Evolutionary conservation across 1,140 invertebrate genomes (phyloP).

Genomic region (Uloborus diversus): DNA sequence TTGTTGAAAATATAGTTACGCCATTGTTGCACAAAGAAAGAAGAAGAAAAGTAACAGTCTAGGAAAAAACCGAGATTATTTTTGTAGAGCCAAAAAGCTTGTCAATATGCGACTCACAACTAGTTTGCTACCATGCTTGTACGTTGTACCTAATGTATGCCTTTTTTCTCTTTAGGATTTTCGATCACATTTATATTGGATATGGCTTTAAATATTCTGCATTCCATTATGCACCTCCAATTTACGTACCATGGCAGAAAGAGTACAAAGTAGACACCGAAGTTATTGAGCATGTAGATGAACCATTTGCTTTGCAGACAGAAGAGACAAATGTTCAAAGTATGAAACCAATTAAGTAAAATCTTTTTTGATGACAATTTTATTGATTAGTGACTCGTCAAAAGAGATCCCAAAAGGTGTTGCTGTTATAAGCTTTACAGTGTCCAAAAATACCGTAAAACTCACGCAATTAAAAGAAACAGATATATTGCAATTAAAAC

Average conservation of each 20-base stretch:
- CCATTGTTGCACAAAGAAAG: not conserved
- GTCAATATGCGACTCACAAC: not conserved
- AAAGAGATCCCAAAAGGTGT: too few relatives aligned
- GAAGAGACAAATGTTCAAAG: too few relatives aligned
- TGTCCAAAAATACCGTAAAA: too few relatives aligned
- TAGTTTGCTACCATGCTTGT: not conserved
- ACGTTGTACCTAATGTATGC: too few relatives aligned
- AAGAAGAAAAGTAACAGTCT: not conserved
- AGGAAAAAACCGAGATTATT: not conserved
- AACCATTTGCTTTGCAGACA: too few relatives aligned
- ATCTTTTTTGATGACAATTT: too few relatives aligned
- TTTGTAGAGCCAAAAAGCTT: not conserved
- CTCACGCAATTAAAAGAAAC: too few relatives aligned
- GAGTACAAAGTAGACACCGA: not conserved
- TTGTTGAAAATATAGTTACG: too few relatives aligned
- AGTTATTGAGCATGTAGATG: not conserved
- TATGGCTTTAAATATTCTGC: slow-evolving; percentile 17
- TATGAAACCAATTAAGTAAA: too few relatives aligned
- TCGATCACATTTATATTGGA: slow-evolving; percentile 15
- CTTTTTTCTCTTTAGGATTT: not conserved
- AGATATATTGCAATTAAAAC: too few relatives aligned
- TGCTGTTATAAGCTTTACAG: too few relatives aligned
- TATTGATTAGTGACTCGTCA: too few relatives aligned
- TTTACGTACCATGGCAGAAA: not conserved
- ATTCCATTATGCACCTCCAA: not conserved